Evolutionary conservation across 2,888 invertebrate species (phyloP).

Genomic region (Meta bourneti): DNA sequence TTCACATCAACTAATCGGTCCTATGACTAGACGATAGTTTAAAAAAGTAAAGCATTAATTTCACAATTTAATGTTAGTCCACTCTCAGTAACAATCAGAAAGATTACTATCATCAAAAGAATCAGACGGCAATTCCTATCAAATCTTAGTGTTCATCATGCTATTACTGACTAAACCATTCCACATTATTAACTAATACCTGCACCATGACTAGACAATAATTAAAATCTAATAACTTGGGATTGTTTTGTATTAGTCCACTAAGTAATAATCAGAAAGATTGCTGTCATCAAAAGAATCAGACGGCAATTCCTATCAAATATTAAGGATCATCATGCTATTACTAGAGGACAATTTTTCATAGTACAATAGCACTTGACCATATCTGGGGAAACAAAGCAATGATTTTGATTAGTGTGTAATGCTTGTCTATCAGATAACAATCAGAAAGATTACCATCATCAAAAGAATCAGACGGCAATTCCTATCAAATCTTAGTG

Average conservation of each 20-base stretch:
- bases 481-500: constrained; percentile 78
- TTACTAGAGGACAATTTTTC: too few relatives aligned
- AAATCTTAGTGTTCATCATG: constrained; percentile 70
- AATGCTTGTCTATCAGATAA: background rate
- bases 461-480: constrained; percentile 77
- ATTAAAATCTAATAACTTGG: too few relatives aligned
- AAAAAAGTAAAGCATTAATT: background rate
- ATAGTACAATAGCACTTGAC: too few relatives aligned
- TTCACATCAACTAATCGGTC: too few relatives aligned
- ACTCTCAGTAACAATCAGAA: constrained; percentile 43
- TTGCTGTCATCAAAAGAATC: constrained; percentile 56
- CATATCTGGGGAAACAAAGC: too few relatives aligned
- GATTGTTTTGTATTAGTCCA: too few relatives aligned
- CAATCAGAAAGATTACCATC: background rate
- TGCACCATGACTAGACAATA: too few relatives aligned
- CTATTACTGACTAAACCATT: background rate
- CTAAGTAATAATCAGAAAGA: constrained; percentile 26
- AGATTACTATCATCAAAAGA: constrained; percentile 28
- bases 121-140: constrained; percentile 78
- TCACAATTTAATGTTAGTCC: too few relatives aligned
- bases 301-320: constrained; percentile 79
- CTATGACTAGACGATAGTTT: too few relatives aligned
- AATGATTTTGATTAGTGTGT: too few relatives aligned
- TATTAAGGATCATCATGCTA: constrained; percentile 73
- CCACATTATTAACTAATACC: too few relatives aligned